Percentiles rank a stretch among this genome's conserved stretches.
Conservation (phyloP, 2,888 invertebrate genomes). For the Yponomeuta plumbellus region DNA sequence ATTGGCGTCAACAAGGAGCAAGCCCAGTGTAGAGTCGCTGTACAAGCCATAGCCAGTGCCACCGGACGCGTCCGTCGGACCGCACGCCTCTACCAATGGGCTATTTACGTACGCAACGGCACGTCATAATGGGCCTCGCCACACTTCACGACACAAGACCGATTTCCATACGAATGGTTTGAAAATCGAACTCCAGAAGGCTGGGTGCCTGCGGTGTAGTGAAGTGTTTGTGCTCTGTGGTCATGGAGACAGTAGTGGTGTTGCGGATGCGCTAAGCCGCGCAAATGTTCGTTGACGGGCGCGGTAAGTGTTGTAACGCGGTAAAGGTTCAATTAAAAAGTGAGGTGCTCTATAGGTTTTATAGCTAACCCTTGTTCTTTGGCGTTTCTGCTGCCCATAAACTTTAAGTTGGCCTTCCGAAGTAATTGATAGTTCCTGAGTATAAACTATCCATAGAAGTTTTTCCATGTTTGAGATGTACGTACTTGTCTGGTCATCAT, state of each 20-base stretch:
- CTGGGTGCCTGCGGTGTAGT: conserved; percentile 58
- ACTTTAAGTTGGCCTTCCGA: too few relatives aligned
- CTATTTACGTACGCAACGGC: conserved; percentile 8
- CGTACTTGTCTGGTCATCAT: too few relatives aligned
- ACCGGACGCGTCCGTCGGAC: neutral
- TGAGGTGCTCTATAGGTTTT: too few relatives aligned
- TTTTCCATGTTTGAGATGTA: too few relatives aligned
- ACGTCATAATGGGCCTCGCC: conserved; percentile 26
- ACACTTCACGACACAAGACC: neutral
- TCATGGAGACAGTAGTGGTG: conserved; percentile 41
- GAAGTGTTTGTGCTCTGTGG: conserved; percentile 49
- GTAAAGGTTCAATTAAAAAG: neutral
- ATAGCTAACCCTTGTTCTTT: too few relatives aligned
- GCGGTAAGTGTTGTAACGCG: conserved; percentile 48
- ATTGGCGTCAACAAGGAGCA: conserved; percentile 43
- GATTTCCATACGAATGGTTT: conserved; percentile 27
- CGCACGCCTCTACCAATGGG: neutral
- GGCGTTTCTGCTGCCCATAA: too few relatives aligned
- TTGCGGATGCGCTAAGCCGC: conserved; percentile 45
- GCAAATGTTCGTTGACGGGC: conserved; percentile 69
- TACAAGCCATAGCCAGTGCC: neutral
- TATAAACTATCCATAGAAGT: too few relatives aligned
- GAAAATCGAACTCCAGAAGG: conserved; percentile 43
- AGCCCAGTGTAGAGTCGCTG: conserved; percentile 20
- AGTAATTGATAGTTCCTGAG: too few relatives aligned